Evolutionary conservation across 2,797 vertebrate species (phyloP).

Genomic region (Thaleichthys pacificus): DNA sequence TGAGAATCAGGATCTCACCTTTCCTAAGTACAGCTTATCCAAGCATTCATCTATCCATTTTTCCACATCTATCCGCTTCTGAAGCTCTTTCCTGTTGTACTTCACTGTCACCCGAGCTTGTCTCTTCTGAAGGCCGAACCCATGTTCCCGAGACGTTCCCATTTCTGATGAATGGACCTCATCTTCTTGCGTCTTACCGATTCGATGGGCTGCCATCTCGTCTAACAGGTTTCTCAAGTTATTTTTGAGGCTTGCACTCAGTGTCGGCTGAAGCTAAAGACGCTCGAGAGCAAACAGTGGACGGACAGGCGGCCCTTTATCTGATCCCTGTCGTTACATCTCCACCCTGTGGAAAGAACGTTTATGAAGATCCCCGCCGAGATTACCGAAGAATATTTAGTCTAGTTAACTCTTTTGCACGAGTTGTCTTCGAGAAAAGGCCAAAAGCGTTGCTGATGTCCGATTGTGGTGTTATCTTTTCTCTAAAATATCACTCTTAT

Average conservation of each 20-base stretch:
- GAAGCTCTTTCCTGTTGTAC: constrained; percentile 88
- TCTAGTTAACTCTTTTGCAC: too few relatives aligned
- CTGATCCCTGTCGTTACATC: too few relatives aligned
- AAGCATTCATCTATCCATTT: constrained; percentile 87
- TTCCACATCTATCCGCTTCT: constrained; percentile 86
- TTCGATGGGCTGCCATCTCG: constrained; percentile 74
- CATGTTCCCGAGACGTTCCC: constrained; percentile 46
- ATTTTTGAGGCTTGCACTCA: neutral
- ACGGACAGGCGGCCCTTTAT: too few relatives aligned
- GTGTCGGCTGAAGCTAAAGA: too few relatives aligned
- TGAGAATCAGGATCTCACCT: constrained; percentile 71
- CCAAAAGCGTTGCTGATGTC: too few relatives aligned
- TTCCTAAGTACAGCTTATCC: constrained; percentile 78
- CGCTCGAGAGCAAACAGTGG: too few relatives aligned
- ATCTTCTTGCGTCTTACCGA: constrained; percentile 54
- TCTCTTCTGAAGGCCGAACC: constrained; percentile 70
- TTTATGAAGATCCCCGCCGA: too few relatives aligned
- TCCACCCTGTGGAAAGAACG: too few relatives aligned
- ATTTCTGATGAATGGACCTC: constrained; percentile 55
- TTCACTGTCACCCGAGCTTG: constrained; percentile 90
- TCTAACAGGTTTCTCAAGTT: constrained; percentile 21
- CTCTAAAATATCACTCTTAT: neutral
- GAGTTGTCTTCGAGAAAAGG: too few relatives aligned
- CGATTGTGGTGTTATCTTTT: too few relatives aligned
- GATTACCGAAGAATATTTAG: too few relatives aligned